A percentile compares a stretch with the other conserved stretches of the same genome.
These are phyloP conservation scores for Paguma larvata DNA, from an alignment of 2,797 vertebrate genomes.

Conservation along the genomic window DNA sequence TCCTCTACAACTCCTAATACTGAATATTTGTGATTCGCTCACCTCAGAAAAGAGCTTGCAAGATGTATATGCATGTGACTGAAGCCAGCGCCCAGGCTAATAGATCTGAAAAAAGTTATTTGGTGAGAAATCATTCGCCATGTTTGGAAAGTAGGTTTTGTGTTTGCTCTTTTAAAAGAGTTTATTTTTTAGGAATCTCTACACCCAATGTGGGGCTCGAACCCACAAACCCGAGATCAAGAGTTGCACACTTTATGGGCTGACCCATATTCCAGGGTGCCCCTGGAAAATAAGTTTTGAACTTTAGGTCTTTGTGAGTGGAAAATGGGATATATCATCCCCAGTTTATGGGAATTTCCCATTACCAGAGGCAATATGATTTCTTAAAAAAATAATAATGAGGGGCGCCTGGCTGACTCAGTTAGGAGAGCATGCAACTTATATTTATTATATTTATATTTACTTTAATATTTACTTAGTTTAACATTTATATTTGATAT, in stretches of 20 bases:
- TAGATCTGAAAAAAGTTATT: background rate
- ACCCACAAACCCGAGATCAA: background rate
- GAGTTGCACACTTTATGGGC: background rate
- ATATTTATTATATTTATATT: too few species aligned
- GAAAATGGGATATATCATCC: background rate
- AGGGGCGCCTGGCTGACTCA: too few species aligned
- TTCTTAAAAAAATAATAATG: background rate
- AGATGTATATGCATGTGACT: constrained; percentile 86
- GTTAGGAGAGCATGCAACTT: too few species aligned
- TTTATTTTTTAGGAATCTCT: background rate
- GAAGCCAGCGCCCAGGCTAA: constrained; percentile 89
- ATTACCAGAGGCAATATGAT: background rate
- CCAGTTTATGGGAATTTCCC: background rate
- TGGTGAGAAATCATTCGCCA: background rate
- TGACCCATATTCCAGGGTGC: background rate
- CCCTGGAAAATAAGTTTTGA: background rate
- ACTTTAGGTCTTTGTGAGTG: background rate
- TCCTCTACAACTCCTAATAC: background rate
- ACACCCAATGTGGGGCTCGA: background rate
- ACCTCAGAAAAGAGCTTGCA: constrained; percentile 85
- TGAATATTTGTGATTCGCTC: background rate
- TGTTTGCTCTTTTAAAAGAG: background rate
- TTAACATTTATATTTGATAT: background rate
- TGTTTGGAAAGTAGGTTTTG: background rate
- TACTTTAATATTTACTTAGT: too few species aligned